Evolutionary conservation across 2,113 vertebrate species (phyloP), one percentile per base, ranked within the genome.

Genomic region (Coreoperca whiteheadi): DNA sequence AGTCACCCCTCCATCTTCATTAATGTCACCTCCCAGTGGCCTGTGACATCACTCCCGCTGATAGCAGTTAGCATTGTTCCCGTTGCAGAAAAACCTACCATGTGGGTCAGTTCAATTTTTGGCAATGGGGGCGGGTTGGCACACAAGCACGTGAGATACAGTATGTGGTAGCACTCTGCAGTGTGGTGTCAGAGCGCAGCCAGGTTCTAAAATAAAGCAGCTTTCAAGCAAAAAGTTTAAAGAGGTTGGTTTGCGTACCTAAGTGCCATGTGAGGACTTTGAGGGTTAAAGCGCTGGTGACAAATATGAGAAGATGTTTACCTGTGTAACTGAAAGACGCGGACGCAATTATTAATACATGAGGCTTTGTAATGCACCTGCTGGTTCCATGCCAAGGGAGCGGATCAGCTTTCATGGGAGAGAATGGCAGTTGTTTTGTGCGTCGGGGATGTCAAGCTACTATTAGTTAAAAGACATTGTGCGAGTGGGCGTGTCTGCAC

Each of bases 281-380:
- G 65, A 53, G 50, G 76, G 48, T 84, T 69, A 21, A 70, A 69
- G 34, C 56, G 0, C 54, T 18, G 73, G 86, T 82, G 87, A 91
- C 89, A 92, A 86, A 92, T 89, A 92, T 89, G 92, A 91, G 91
- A 85, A 83, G 88, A 91, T 93, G 91, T 91, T 91, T 87, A 81
- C 91, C 83, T 86, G 85, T 92, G 93, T 94, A 94, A 95, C 88
- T 77, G 51, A 92, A 92, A 93, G 88, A 93, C 83, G 20, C 6
- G 21, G 67, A 30, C 21, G 48, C 74, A 81, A 91, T 94, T 79
- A 93, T 81, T 91, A 91, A 95, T 95, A 75, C 70, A 95, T 94
- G 91, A 92, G 87, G 79, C 82, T 87, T 92, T 88, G 93, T 87
- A 93, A 94, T 93, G 92, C 92, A 92, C 86, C 94, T 94, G 91